A percentile compares a stretch with the other conserved stretches of the same genome.
Evolutionary conservation across 2,888 invertebrate genomes (phyloP).

Genomic region (Ephialtes manifestator): DNA sequence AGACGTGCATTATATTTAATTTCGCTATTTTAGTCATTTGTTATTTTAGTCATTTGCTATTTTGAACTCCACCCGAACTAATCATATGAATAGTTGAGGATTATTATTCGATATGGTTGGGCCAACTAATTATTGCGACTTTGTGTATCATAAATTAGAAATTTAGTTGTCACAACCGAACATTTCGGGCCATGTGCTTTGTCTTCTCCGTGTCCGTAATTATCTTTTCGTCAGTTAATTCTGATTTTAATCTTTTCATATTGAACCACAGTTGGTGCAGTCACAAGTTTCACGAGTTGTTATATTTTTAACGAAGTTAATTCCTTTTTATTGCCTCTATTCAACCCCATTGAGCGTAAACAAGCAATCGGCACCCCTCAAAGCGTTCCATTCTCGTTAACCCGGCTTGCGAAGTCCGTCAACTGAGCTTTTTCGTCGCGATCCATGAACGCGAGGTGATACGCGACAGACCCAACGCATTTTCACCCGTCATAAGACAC

Average conservation of each 20-base stretch:
- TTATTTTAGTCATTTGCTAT: no score
- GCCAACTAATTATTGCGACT: no score
- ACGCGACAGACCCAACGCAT: conserved; percentile 55
- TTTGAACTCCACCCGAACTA: no score
- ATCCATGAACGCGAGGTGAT: conserved; percentile 61
- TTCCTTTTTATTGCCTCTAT: neutral
- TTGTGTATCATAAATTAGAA: no score
- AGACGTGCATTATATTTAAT: no score
- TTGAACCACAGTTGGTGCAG: neutral
- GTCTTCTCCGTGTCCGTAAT: neutral
- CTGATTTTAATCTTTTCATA: neutral
- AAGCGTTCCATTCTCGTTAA: conserved; percentile 75
- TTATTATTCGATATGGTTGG: no score
- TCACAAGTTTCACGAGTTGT: neutral
- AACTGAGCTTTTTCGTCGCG: conserved; percentile 55
- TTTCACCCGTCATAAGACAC: conserved; percentile 67
- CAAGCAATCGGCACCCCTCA: conserved; percentile 73
- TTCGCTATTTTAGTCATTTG: no score
- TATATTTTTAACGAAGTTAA: conserved; percentile 1
- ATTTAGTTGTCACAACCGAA: no score
- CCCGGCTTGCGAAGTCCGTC: conserved; percentile 4
- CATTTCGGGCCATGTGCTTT: neutral
- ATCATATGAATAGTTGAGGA: no score
- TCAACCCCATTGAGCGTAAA: conserved; percentile 16
- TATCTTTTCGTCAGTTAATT: neutral